A percentile compares a stretch with the other conserved stretches of the same genome.
Evolutionary conservation across 2,113 vertebrate species (phyloP).

Genomic region (Scomber colias): DNA sequence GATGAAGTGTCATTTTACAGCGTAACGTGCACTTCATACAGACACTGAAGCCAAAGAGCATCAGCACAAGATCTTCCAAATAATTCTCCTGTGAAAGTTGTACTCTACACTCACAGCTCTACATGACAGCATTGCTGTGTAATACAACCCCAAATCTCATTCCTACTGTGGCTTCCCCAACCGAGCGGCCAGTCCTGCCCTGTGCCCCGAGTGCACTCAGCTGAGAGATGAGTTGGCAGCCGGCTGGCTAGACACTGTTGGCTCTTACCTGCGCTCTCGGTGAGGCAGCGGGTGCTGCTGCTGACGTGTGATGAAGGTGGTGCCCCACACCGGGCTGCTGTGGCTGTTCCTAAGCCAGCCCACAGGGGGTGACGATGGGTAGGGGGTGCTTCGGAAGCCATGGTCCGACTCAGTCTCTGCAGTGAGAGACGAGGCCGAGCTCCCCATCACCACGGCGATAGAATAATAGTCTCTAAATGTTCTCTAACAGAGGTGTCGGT

Average conservation of each 20-base stretch:
- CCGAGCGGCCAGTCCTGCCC: not conserved
- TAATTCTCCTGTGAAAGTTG: not conserved
- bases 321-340: constrained; percentile 90
- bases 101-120: not conserved
- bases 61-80: constrained; percentile 1
- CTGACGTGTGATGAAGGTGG: constrained; percentile 90
- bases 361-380: constrained; percentile 87
- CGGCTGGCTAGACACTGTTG: not conserved
- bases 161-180: not conserved
- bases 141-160: constrained; percentile 16
- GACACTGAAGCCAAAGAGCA: constrained; percentile 8
- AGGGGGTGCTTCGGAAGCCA: constrained; percentile 89
- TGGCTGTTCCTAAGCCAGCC: constrained; percentile 93
- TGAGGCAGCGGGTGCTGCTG: constrained; percentile 85
- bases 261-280: constrained; percentile 92
- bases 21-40: not conserved
- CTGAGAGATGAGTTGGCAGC: constrained; percentile 19
- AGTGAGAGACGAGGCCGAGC: constrained; percentile 95
- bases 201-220: not conserved
- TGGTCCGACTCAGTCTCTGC: constrained; percentile 96
- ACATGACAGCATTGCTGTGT: constrained; percentile 3
- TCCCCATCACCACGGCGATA: constrained; percentile 89
- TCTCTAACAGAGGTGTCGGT: not conserved
- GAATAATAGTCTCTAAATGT: constrained; percentile 25
- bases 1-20: constrained; percentile 3